phyloP scores from a whole-genome alignment of 2,888 invertebrate genomes.

The Ischnus inquisitorius region DNA sequence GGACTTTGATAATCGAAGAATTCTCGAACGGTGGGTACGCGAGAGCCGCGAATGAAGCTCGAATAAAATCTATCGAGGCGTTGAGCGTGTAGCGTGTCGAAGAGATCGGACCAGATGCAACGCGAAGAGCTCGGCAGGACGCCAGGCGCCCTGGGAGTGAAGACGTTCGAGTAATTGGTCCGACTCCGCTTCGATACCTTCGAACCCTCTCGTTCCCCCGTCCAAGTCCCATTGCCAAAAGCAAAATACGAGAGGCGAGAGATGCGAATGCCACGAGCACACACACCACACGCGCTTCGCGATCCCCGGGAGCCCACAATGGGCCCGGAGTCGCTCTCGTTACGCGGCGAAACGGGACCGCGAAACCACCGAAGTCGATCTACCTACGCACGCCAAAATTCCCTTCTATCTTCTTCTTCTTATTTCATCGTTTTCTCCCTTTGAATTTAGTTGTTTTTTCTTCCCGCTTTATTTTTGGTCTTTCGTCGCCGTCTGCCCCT shows the following conservation, averaged over 20 bases:
- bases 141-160: constrained; percentile 80
- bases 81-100: not conserved
- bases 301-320: not conserved
- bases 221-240: not conserved
- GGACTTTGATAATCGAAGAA: not conserved
- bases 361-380: constrained; percentile 33
- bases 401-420: not conserved
- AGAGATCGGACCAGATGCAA: constrained; percentile 65
- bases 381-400: constrained; percentile 7
- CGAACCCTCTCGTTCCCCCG: not conserved
- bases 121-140: constrained; percentile 72
- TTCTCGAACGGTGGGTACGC: not conserved
- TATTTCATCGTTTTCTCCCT: not conserved
- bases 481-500: not conserved
- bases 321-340: constrained; percentile 20
- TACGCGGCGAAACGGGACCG: constrained; percentile 22
- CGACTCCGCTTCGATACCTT: constrained; percentile 76
- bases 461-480: not conserved
- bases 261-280: not conserved
- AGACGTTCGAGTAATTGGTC: constrained; percentile 82
- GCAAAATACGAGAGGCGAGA: constrained; percentile 23
- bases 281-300: constrained; percentile 9
- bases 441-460: not conserved
- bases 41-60: constrained; percentile 1
- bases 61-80: constrained; percentile 9